Percentiles rank a stretch among this genome's conserved stretches.
Evolutionary conservation across 2,797 vertebrate genomes (phyloP).

Genomic region (Anableps anableps): DNA sequence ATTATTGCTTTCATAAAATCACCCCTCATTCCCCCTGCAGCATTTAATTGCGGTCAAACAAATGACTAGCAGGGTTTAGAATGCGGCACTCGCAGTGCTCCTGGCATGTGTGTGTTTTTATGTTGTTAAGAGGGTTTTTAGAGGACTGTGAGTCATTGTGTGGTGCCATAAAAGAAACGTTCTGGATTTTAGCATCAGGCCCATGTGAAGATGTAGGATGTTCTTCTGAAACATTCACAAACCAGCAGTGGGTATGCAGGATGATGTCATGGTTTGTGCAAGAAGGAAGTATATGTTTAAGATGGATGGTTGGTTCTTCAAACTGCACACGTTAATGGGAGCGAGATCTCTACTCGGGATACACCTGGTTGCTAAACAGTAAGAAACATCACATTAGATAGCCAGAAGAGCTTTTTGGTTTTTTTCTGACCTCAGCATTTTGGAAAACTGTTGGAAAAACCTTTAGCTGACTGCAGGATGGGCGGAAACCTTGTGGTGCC

Average conservation of each 20-base stretch:
- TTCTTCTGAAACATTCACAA: slow-evolving; percentile 57
- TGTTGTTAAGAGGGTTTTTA: slow-evolving; percentile 62
- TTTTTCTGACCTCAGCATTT: slow-evolving; percentile 48
- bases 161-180: neutral
- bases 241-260: slow-evolving; percentile 36
- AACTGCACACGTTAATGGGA: slow-evolving; percentile 9
- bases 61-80: slow-evolving; percentile 80
- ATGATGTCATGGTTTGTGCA: slow-evolving; percentile 66
- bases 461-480: slow-evolving; percentile 48
- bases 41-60: slow-evolving; percentile 84
- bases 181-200: slow-evolving; percentile 8
- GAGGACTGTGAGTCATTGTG: slow-evolving; percentile 43
- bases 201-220: slow-evolving; percentile 1
- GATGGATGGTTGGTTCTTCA: slow-evolving; percentile 58
- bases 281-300: slow-evolving; percentile 68
- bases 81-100: slow-evolving; percentile 69
- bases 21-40: slow-evolving; percentile 76
- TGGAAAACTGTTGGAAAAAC: slow-evolving; percentile 64
- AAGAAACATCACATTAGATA: slow-evolving; percentile 67
- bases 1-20: slow-evolving; percentile 86
- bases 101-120: slow-evolving; percentile 56
- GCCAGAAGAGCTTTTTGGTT: slow-evolving; percentile 59
- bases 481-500: slow-evolving; percentile 55
- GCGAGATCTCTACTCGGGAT: slow-evolving; percentile 57
- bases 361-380: slow-evolving; percentile 68